Conservation (phyloP, 2,888 invertebrate genomes). For the Leucophenga maculata region DNA sequence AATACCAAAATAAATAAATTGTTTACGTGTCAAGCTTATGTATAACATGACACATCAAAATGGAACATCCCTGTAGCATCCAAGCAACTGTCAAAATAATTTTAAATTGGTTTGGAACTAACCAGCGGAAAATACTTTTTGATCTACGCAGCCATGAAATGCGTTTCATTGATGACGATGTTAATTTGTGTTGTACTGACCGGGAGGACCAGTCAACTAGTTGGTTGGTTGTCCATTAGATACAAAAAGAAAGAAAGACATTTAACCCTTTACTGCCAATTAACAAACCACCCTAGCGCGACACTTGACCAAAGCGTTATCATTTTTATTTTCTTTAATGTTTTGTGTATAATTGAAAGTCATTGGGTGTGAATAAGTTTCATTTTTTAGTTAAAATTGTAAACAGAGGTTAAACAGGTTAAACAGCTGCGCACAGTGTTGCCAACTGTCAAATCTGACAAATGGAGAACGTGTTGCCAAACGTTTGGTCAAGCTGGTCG, state of each 20-base stretch:
- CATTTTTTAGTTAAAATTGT: slow-evolving; percentile 44
- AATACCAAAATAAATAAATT: not conserved
- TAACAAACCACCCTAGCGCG: slow-evolving; percentile 46
- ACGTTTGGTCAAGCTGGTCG: slow-evolving; percentile 42
- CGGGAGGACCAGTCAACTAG: no score
- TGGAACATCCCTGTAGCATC: slow-evolving; percentile 21
- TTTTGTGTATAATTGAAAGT: slow-evolving; percentile 58
- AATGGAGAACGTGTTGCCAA: slow-evolving; percentile 43
- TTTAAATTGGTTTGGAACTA: slow-evolving; percentile 44
- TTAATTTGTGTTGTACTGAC: slow-evolving; percentile 15
- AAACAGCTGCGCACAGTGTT: slow-evolving; percentile 45
- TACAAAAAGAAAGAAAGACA: slow-evolving; percentile 25
- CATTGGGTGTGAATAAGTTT: slow-evolving; percentile 55
- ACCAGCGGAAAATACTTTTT: slow-evolving; percentile 61
- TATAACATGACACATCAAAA: not conserved
- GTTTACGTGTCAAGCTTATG: not conserved
- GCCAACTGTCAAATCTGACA: slow-evolving; percentile 44
- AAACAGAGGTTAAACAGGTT: slow-evolving; percentile 54
- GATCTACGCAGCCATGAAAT: slow-evolving; percentile 40
- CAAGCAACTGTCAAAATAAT: slow-evolving; percentile 34
- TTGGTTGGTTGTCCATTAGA: slow-evolving; percentile 28
- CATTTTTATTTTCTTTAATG: not conserved
- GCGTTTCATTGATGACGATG: slow-evolving; percentile 27
- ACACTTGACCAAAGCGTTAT: slow-evolving; percentile 45
- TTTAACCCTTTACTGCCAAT: slow-evolving; percentile 56